A percentile compares a stretch with the other conserved stretches of the same genome.
phyloP scores from a whole-genome alignment of 30 jellyfish, hydroid and myxozoan genomes.

The Phacellophora camtschatica region DNA sequence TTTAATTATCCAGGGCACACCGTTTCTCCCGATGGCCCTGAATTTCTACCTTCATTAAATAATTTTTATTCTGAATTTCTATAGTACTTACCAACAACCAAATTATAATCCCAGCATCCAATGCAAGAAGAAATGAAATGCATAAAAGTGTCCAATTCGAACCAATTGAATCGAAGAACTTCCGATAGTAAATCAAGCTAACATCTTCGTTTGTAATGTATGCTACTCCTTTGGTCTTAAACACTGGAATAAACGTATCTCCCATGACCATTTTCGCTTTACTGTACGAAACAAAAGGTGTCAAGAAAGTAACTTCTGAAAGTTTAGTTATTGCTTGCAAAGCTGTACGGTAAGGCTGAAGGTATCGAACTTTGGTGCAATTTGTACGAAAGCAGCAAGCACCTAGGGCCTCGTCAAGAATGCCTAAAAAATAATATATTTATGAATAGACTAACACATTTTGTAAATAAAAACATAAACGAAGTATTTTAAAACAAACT shows the following conservation, averaged over 20 bases:
- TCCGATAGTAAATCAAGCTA: neutral
- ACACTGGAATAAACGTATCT: constrained; percentile 3
- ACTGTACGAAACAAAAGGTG: constrained; percentile 10
- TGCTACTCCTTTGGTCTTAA: constrained; percentile 30
- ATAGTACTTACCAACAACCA: constrained; percentile 60
- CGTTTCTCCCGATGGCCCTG: too few species aligned
- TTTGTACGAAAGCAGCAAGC: constrained; percentile 39
- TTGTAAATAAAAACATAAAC: neutral
- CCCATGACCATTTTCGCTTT: neutral
- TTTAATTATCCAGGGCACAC: too few species aligned
- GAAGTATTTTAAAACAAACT: too few species aligned
- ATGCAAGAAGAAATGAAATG: constrained; percentile 31
- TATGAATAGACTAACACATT: neutral
- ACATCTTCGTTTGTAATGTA: constrained; percentile 12
- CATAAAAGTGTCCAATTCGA: constrained; percentile 54
- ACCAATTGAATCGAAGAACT: constrained; percentile 26
- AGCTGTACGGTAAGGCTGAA: constrained; percentile 23
- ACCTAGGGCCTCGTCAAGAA: constrained; percentile 9
- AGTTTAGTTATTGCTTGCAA: constrained; percentile 2
- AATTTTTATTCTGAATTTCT: too few species aligned
- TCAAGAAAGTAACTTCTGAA: neutral
- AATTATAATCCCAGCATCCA: constrained; percentile 51
- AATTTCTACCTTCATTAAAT: too few species aligned
- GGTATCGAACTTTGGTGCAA: constrained; percentile 34
- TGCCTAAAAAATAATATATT: neutral